Conservation (phyloP, 1,140 invertebrate species). For the Schlechtendalia chinensis region DNA sequence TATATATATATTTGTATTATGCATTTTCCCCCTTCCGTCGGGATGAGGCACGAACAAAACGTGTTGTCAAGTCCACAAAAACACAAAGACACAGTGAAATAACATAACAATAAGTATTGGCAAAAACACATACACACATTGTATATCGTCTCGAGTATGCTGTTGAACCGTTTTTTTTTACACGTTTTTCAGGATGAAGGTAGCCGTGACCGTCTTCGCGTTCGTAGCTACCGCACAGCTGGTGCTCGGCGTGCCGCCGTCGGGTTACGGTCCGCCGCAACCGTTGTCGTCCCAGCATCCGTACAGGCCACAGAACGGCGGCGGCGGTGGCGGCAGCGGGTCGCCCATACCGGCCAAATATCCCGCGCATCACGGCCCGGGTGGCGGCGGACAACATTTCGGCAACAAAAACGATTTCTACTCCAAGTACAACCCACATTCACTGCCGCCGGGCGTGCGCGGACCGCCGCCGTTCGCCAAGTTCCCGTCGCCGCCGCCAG, state of each 20-base stretch:
- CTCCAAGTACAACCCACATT: constrained; percentile 37
- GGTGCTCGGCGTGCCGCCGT: background rate
- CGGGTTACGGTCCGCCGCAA: constrained; percentile 23
- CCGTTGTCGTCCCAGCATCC: background rate
- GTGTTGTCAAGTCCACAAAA: too few relatives aligned
- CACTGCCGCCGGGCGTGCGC: background rate
- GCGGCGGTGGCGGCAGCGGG: background rate
- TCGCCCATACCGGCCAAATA: constrained; percentile 19
- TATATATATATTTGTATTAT: too few relatives aligned
- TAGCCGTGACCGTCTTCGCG: background rate
- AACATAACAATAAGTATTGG: too few relatives aligned
- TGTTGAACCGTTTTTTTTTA: too few relatives aligned
- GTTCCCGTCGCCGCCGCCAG: background rate
- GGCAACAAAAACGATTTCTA: constrained; percentile 19
- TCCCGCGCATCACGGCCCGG: background rate
- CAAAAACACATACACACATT: too few relatives aligned
- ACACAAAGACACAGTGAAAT: too few relatives aligned
- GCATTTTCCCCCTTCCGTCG: too few relatives aligned
- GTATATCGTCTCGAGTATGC: too few relatives aligned
- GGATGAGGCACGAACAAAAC: too few relatives aligned
- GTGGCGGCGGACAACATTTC: too few relatives aligned
- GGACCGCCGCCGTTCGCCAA: constrained; percentile 10
- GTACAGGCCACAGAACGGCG: constrained; percentile 6
- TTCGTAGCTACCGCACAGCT: background rate
- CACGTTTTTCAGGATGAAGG: constrained; percentile 39